Evolutionary conservation across 2,797 vertebrate genomes (phyloP).

Genomic region (Sebastes minor): DNA sequence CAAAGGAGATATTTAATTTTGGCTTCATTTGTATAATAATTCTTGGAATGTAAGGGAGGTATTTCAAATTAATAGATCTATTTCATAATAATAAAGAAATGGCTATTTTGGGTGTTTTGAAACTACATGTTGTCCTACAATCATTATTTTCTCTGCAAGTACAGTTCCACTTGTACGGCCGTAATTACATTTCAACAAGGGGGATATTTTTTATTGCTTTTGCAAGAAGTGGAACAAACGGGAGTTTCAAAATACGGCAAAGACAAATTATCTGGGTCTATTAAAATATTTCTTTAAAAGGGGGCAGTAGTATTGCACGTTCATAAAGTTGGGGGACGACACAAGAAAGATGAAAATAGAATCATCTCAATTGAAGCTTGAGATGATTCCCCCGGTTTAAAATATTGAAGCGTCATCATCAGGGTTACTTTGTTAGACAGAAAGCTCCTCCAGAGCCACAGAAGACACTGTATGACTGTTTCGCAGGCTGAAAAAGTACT

Average conservation of each 20-base stretch:
- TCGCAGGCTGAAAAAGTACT: neutral
- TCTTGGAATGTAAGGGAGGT: neutral
- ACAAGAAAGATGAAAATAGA: neutral
- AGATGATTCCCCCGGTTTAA: neutral
- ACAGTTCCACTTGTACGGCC: neutral
- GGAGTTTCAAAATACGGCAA: neutral
- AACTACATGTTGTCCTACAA: neutral
- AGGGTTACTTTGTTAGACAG: neutral
- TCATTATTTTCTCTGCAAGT: neutral
- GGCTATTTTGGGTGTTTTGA: neutral
- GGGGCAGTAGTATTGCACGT: neutral
- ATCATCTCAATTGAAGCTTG: neutral
- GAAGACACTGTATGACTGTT: neutral
- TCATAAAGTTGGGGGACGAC: neutral
- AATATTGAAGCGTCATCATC: neutral
- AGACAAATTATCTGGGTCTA: neutral
- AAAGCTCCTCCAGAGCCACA: neutral
- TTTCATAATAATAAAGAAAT: neutral
- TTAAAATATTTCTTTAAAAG: constrained; percentile 5
- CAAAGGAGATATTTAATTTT: neutral
- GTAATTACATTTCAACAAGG: neutral
- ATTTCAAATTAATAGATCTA: neutral
- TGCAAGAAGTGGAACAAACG: neutral
- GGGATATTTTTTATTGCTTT: neutral
- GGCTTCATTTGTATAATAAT: neutral